These are phyloP conservation scores for Eupithecia inturbata DNA, from an alignment of 2,888 invertebrate genomes.

Conservation along the genomic window DNA sequence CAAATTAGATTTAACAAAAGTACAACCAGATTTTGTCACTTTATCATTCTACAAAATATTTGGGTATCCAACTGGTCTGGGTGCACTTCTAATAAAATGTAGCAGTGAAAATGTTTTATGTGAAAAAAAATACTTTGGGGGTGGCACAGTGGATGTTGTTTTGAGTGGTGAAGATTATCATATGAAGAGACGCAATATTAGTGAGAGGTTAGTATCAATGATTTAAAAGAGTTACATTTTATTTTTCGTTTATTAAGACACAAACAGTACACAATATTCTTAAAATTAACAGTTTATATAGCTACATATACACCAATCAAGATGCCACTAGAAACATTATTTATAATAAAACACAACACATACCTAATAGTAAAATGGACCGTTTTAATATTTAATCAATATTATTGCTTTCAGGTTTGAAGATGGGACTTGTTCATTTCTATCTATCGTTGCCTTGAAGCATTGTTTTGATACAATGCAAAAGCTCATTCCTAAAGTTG, in stretches of 20 bases:
- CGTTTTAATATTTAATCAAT: not conserved
- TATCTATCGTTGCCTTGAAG: conserved; percentile 91
- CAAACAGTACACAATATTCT: no score
- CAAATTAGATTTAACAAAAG: conserved; percentile 87
- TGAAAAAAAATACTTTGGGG: conserved; percentile 93
- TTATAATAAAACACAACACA: no score
- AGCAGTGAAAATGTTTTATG: conserved; percentile 84
- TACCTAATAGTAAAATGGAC: not conserved
- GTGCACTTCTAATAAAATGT: conserved; percentile 92
- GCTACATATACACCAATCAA: no score
- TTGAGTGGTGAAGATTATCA: conserved; percentile 89
- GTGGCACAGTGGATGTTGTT: conserved; percentile 95
- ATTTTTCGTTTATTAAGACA: no score
- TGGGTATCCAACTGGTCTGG: conserved; percentile 96
- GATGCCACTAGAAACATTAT: no score
- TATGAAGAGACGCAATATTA: conserved; percentile 86
- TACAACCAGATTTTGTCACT: conserved; percentile 94
- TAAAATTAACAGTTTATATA: no score
- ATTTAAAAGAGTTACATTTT: no score
- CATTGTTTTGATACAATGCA: conserved; percentile 92
- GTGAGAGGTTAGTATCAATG: conserved; percentile 86
- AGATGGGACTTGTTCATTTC: conserved; percentile 95
- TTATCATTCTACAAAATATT: conserved; percentile 99
- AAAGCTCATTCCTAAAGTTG: conserved; percentile 84
- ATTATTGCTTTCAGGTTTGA: conserved; percentile 89